These are phyloP conservation scores for Osedax fenrisi DNA, from an alignment of 2,888 invertebrate genomes.

Conservation along the genomic window DNA sequence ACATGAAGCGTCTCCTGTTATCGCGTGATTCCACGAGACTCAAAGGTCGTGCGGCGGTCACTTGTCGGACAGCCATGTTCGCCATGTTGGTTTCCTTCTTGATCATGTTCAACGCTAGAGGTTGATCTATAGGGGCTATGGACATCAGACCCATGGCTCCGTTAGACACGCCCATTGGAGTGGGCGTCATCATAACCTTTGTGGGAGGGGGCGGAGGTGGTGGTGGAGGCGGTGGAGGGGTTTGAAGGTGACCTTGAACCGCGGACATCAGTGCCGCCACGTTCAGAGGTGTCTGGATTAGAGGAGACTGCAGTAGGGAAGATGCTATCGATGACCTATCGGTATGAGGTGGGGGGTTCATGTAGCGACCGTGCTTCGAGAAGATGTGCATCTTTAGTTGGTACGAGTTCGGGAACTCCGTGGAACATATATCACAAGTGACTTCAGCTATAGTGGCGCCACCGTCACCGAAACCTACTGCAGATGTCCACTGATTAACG, in stretches of 20 bases:
- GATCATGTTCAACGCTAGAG: background rate
- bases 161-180: background rate
- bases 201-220: slow-evolving; percentile 6
- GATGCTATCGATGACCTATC: no score
- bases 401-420: slow-evolving; percentile 51
- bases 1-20: no score
- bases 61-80: no score
- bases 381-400: slow-evolving; percentile 50
- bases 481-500: no score
- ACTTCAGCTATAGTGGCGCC: no score
- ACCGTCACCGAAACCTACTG: no score
- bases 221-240: background rate
- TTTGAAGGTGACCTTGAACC: slow-evolving; percentile 37
- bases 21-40: no score
- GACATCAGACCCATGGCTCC: background rate
- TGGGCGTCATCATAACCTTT: background rate
- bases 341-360: slow-evolving; percentile 42
- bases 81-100: background rate
- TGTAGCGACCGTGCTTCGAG: slow-evolving; percentile 48
- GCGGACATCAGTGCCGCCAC: slow-evolving; percentile 41
- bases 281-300: no score
- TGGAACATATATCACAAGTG: slow-evolving; percentile 49
- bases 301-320: no score
- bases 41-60: no score
- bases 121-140: no score